phyloP scores from a whole-genome alignment of 2,797 vertebrate species.

The Labroides dimidiatus region DNA sequence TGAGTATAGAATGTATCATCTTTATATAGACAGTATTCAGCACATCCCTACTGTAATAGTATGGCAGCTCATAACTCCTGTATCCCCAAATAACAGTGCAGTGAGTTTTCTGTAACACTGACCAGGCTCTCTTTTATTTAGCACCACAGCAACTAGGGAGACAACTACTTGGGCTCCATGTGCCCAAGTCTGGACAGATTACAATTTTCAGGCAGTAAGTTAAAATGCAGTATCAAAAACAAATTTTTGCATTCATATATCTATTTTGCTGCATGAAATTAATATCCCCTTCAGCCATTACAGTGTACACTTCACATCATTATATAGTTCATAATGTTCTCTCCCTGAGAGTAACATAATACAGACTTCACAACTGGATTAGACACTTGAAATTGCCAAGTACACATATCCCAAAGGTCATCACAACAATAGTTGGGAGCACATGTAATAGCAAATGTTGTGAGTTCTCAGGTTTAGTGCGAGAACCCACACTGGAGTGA shows the following conservation, averaged over 20 bases:
- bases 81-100: no score
- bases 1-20: no score
- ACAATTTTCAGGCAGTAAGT: no score
- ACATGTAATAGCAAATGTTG: constrained; percentile 1
- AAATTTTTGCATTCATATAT: not conserved
- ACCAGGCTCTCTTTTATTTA: no score
- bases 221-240: no score
- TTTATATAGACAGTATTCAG: no score
- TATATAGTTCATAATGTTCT: not conserved
- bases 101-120: no score
- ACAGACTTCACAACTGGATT: not conserved
- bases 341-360: not conserved
- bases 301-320: not conserved
- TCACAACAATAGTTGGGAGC: not conserved
- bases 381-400: constrained; percentile 4
- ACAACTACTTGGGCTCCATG: no score
- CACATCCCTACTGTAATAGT: no score
- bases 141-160: no score
- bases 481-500: not conserved
- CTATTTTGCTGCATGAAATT: not conserved
- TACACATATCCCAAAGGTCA: not conserved
- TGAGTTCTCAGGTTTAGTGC: constrained; percentile 1
- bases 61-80: no score
- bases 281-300: not conserved
- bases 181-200: no score